A percentile compares a stretch with the other conserved stretches of the same genome.
These are phyloP conservation scores for Serranus cabrilla DNA, from an alignment of 2,797 vertebrate species.

Conservation along the genomic window DNA sequence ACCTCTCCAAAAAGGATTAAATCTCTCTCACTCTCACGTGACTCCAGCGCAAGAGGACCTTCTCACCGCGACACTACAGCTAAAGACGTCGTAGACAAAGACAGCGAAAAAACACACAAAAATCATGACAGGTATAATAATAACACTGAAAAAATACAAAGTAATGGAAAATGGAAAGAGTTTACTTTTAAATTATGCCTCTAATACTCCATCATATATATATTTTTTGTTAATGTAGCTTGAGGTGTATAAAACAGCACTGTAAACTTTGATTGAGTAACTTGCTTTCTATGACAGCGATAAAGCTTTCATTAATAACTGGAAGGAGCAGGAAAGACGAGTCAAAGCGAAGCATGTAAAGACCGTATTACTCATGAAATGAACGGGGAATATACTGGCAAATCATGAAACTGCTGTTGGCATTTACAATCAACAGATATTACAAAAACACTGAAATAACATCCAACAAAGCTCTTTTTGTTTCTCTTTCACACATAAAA, in stretches of 20 bases:
- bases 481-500: conserved; percentile 65
- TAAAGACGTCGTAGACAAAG: conserved; percentile 73
- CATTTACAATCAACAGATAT: conserved; percentile 77
- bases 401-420: conserved; percentile 71
- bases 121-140: conserved; percentile 72
- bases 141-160: conserved; percentile 80
- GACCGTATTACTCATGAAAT: conserved; percentile 56
- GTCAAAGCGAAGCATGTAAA: conserved; percentile 67
- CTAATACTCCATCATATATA: conserved; percentile 82
- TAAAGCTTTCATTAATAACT: conserved; percentile 75
- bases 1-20: conserved; percentile 54
- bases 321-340: conserved; percentile 61
- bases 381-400: conserved; percentile 60
- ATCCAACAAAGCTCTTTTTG: conserved; percentile 55
- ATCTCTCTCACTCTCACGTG: conserved; percentile 76
- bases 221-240: conserved; percentile 76
- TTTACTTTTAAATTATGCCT: conserved; percentile 87
- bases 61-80: conserved; percentile 67
- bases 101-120: conserved; percentile 69
- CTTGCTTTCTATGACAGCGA: conserved; percentile 74
- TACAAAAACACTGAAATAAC: conserved; percentile 74
- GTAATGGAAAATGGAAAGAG: conserved; percentile 73
- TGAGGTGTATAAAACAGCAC: conserved; percentile 84
- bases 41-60: conserved; percentile 82
- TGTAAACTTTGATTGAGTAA: conserved; percentile 76